Conservation (phyloP, 2,113 vertebrate genomes). For the Mobula hypostoma region DNA sequence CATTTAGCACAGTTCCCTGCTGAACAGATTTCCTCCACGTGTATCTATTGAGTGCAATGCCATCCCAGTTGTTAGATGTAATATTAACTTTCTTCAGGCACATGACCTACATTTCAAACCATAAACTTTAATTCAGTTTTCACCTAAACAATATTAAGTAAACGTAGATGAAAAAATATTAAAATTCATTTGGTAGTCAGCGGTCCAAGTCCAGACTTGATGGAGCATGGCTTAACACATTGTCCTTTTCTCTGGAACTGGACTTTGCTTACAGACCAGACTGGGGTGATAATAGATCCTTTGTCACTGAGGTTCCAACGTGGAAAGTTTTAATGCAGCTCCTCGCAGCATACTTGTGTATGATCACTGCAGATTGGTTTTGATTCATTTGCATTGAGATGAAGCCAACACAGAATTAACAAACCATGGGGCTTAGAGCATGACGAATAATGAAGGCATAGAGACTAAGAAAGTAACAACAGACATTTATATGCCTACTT, state of each 20-base stretch:
- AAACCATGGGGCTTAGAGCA: not conserved
- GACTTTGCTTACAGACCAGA: conserved; percentile 25
- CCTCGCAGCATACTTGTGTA: not conserved
- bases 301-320: conserved; percentile 17
- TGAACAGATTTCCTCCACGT: no score
- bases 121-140: conserved; percentile 2
- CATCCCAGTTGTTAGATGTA: no score
- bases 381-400: not conserved
- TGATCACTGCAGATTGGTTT: not conserved
- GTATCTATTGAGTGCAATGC: no score
- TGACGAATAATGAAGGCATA: not conserved
- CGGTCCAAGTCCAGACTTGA: conserved; percentile 5
- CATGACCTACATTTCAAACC: not conserved
- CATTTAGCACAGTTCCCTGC: no score
- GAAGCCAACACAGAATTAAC: not conserved
- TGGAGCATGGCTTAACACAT: conserved; percentile 8
- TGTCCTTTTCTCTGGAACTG: conserved; percentile 3
- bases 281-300: not conserved
- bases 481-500: conserved; percentile 1
- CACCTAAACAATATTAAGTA: not conserved
- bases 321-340: conserved; percentile 21
- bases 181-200: not conserved
- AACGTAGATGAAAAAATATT: conserved; percentile 5
- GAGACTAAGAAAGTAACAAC: not conserved
- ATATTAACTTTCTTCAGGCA: no score